Base-by-base conservation (phyloP, 2,113 vertebrate genomes). In the Haplochromis burtoni region DNA sequence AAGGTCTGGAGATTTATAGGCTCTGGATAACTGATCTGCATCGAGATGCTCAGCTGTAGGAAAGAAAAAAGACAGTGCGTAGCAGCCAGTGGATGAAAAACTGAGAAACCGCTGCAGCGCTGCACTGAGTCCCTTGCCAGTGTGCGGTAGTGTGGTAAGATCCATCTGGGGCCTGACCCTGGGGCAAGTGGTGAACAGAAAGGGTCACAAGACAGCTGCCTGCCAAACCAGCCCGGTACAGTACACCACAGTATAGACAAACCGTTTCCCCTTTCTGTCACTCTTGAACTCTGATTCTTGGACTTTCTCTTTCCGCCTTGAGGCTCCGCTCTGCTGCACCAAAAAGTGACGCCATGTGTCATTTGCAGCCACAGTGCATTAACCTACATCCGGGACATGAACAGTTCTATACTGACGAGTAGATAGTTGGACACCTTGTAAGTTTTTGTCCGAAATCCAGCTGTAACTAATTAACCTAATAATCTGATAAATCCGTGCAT, bases 1-100 rank as follows among this genome's bases (percentile, higher is more conserved):
- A 93, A 94, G 88, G 85, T 35, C n/a, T 83, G 3, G 5, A 53
- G 88, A 94, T 92, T 91, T 95, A 94, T 84, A 84, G 59, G 31
- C 33, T 83, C 68, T 91, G 81, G 82, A 84, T 81, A 1, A 59
- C 42, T n/a, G 85, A 71, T 87, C 57, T 19, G 57, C 47, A 8
- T 49, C 1, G 38, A 71, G 86, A 86, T 49, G 83, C 61, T 92
- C 87, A 49, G 83, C 82, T 86, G 83, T 3, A 84, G 84, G 83
- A 51, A 85, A 84, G 61, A 47, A 87, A 86, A 84, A 89, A 88
- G 29, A 12, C 14, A 21, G 45, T 14, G 42, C 19, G 53, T 59
- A 81, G 47, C 79, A 84, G 80, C 82, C 83, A 19, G 31, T 19
- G 76, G 55, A 78, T n/a, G 2, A 85, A 59, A 59, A 59, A 29